A percentile compares a stretch with the other conserved stretches of the same genome.
phyloP scores from a whole-genome alignment of 2,888 invertebrate genomes.

The Boloria euphrosyne region DNA sequence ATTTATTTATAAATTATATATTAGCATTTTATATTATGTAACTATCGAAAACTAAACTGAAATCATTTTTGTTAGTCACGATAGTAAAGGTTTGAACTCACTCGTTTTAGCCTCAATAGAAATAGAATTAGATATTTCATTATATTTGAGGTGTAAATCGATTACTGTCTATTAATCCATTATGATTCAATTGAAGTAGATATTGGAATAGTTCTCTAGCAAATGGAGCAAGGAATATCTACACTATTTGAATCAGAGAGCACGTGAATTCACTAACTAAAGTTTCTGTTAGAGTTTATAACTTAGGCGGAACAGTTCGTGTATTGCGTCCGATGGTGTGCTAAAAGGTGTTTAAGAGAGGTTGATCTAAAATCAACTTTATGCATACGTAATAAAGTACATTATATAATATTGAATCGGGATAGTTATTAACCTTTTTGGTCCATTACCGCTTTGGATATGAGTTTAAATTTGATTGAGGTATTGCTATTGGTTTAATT shows the following conservation, averaged over 20 bases:
- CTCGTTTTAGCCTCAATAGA: neutral
- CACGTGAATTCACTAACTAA: constrained; percentile 22
- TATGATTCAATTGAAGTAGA: constrained; percentile 12
- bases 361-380: neutral
- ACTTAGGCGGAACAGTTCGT: constrained; percentile 19
- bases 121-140: neutral
- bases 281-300: constrained; percentile 24
- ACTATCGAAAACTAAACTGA: too few relatives aligned
- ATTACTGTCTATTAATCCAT: constrained; percentile 7
- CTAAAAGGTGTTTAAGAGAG: constrained; percentile 9
- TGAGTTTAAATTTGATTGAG: constrained; percentile 6
- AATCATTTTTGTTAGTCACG: too few relatives aligned
- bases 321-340: constrained; percentile 18
- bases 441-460: neutral
- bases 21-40: too few relatives aligned
- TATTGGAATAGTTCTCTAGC: constrained; percentile 26
- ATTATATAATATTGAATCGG: neutral
- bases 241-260: constrained; percentile 20
- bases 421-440: neutral
- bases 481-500: constrained; percentile 2
- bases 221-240: constrained; percentile 21
- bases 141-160: neutral
- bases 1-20: too few relatives aligned
- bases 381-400: neutral
- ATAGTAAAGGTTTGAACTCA: neutral